A percentile compares a stretch with the other conserved stretches of the same genome.
Conservation (phyloP, 2,888 invertebrate species). For the Ormyrus pomaceus region DNA sequence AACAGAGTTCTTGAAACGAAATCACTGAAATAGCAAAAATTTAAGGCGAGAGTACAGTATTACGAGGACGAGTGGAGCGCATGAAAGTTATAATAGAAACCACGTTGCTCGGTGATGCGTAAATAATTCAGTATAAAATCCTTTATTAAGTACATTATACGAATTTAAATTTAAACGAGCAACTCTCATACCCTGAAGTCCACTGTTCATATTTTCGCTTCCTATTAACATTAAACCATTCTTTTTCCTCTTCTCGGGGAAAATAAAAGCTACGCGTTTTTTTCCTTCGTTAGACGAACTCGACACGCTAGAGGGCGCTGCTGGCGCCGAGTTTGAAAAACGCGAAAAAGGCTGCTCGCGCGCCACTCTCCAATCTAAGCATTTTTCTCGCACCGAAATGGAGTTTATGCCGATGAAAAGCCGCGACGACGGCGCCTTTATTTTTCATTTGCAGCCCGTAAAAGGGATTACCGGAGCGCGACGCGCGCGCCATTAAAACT, state of each 20-base stretch:
- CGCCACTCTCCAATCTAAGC: neutral
- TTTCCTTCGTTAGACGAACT: no score
- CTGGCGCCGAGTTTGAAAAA: neutral
- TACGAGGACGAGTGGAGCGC: neutral
- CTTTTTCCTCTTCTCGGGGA: neutral
- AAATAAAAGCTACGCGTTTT: neutral
- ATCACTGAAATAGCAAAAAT: neutral
- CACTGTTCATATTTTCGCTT: slow-evolving; percentile 2
- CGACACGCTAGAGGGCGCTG: no score
- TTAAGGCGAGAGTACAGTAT: neutral
- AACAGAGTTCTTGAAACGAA: no score
- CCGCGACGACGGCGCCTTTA: neutral
- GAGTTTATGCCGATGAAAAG: neutral
- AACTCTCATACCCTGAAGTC: neutral
- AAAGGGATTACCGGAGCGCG: slow-evolving; percentile 2
- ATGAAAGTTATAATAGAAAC: slow-evolving; percentile 23
- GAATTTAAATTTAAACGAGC: slow-evolving; percentile 21
- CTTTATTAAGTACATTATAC: slow-evolving; percentile 17
- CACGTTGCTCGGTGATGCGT: neutral
- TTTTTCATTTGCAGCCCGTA: slow-evolving; percentile 12
- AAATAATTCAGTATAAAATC: slow-evolving; percentile 39
- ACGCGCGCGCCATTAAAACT: slow-evolving; percentile 5
- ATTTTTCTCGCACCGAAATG: no score
- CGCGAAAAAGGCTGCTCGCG: neutral
- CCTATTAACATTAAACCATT: slow-evolving; percentile 10